Evolutionary conservation across 2,113 vertebrate species (phyloP).

Genomic region (Vidua chalybeata): DNA sequence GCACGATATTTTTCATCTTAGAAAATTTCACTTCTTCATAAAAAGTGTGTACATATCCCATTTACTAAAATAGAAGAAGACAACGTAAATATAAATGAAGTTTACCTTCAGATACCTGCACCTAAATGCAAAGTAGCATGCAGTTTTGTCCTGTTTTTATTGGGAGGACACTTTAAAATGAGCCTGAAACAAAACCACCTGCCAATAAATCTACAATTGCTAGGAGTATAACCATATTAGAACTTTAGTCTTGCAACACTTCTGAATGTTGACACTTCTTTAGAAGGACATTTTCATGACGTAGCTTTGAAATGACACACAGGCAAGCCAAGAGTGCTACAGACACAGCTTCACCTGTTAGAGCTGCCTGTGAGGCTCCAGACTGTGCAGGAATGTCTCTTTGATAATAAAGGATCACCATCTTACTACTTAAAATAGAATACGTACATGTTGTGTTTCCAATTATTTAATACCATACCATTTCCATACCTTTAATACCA

Average conservation of each 20-base stretch:
- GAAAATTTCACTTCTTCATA: neutral
- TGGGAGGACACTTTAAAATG: neutral
- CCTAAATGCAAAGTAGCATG: neutral
- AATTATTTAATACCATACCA: neutral
- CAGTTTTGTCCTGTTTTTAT: neutral
- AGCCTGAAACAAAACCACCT: neutral
- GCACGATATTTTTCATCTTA: neutral
- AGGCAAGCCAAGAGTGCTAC: neutral
- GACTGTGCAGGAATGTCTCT: neutral
- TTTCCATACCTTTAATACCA: neutral
- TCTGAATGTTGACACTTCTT: neutral
- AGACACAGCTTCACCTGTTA: neutral
- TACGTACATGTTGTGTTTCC: neutral
- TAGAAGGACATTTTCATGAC: neutral
- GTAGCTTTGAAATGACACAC: neutral
- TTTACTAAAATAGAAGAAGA: neutral
- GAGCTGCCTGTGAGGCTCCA: neutral
- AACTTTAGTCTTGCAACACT: neutral
- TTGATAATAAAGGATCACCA: neutral
- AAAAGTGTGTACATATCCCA: neutral
- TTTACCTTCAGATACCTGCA: neutral
- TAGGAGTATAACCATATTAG: neutral
- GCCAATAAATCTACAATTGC: neutral
- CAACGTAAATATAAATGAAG: neutral
- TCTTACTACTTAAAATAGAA: neutral